Base-by-base conservation (phyloP, 1,140 invertebrate species). In the Pogonomyrmex barbatus region DNA sequence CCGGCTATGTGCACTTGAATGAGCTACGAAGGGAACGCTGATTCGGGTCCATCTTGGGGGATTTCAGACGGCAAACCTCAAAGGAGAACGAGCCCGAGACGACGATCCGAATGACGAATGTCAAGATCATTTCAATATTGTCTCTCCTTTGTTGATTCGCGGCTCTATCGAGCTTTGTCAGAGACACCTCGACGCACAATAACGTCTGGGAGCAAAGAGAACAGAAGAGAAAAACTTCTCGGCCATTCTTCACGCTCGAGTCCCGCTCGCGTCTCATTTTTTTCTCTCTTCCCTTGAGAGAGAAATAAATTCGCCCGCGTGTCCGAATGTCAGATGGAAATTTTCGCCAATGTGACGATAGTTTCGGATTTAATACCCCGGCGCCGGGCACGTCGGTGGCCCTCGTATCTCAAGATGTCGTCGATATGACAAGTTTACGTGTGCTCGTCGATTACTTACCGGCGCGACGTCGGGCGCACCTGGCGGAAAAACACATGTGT, bases 371-470 rank as follows among this genome's bases (percentile, higher is more conserved):
- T 76, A 89, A 89, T 76, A 67, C 24, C 54, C 73, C 71, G 87
- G 87, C 88, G 85, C 9, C 6, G 65, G 50, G 30, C 71, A 63
- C 45, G n/a, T 12, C 71, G 42, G 39, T 52, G 52, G 47, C 39
- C 17, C 84, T 85, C 62, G 24, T 73, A 68, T 88, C 47, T 62
- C 67, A 71, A 73, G 24, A 82, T 89, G 87, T 88, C 81, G 67
- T 50, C 56, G 58, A 54, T 65, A 50, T 50, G 70, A 73, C 62
- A 33, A 88, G 24, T 62, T 52, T 47, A 50, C 42, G 52, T 39
- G 42, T 67, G 47, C 33, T 45, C 30, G 75, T 76, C 76, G 47
- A 86, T 85, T 68, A 76, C 75, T 85, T 70, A 73, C 36, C 30
- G 9, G 56, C 36, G 60, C 86, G n/a, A 24, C 9, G 67, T 73